Evolutionary conservation across 1,140 invertebrate species (phyloP).

Genomic region (Drosophila sproati): DNA sequence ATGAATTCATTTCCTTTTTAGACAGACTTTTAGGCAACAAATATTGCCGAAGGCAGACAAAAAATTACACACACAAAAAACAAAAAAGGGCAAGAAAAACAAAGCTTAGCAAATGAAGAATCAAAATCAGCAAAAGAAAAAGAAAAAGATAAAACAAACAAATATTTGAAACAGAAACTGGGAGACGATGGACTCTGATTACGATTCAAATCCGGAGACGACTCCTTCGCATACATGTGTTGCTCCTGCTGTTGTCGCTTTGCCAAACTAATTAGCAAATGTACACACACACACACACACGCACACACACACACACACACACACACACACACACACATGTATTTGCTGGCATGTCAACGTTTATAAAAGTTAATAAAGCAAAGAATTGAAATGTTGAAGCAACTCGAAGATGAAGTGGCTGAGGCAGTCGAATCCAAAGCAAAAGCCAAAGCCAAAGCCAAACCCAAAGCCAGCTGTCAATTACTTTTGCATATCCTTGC

Average conservation of each 20-base stretch:
- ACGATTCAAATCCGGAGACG: slow-evolving; percentile 21
- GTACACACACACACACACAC: slow-evolving; percentile 48
- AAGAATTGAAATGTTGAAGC: slow-evolving; percentile 33
- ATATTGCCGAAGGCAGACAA: slow-evolving; percentile 6
- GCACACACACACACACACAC: slow-evolving; percentile 8
- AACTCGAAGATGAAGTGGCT: slow-evolving; percentile 27
- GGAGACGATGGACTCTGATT: slow-evolving; percentile 10
- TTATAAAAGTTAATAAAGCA: slow-evolving; percentile 62
- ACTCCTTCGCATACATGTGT: slow-evolving; percentile 32
- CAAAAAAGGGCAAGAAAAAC: slow-evolving; percentile 15
- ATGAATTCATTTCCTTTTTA: slow-evolving; percentile 80
- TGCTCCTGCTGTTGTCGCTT: slow-evolving; percentile 43
- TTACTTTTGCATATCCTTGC: slow-evolving; percentile 75
- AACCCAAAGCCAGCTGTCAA: slow-evolving; percentile 60
- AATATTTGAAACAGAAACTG: slow-evolving; percentile 21
- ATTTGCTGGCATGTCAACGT: slow-evolving; percentile 44
- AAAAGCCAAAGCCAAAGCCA: not conserved
- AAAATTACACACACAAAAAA: slow-evolving; percentile 10
- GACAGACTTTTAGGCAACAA: slow-evolving; percentile 36
- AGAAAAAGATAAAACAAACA: not conserved
- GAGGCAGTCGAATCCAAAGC: slow-evolving; percentile 23
- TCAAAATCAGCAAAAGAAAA: not conserved
- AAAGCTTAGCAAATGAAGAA: slow-evolving; percentile 1
- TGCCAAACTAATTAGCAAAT: slow-evolving; percentile 80
- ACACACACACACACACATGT: not conserved